phyloP scores from a whole-genome alignment of 1,140 invertebrate genomes.

The Drosophila aff. region DNA sequence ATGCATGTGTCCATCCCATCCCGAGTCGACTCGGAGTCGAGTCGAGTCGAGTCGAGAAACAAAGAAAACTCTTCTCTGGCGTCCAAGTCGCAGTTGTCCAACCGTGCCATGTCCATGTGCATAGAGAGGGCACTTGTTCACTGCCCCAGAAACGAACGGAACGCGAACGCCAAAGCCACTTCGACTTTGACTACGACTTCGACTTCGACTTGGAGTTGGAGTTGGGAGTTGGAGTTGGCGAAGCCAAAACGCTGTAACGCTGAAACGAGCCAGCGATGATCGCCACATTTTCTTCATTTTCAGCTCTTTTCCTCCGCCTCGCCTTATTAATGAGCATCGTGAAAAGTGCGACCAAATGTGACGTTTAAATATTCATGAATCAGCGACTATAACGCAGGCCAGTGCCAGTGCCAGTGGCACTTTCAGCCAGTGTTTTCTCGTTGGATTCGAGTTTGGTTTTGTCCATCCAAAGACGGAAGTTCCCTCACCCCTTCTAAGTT shows the following conservation, averaged over 20 bases:
- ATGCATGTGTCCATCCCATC: slow-evolving; percentile 66
- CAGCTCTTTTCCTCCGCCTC: slow-evolving; percentile 39
- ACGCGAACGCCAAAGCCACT: slow-evolving; percentile 25
- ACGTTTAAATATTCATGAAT: slow-evolving; percentile 85
- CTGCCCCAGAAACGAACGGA: slow-evolving; percentile 77
- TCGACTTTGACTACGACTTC: background rate
- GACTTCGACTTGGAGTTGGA: background rate
- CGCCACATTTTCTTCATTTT: slow-evolving; percentile 82
- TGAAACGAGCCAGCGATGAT: slow-evolving; percentile 69
- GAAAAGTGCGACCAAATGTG: slow-evolving; percentile 85
- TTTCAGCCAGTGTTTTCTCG: slow-evolving; percentile 19
- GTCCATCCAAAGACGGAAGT: slow-evolving; percentile 26
- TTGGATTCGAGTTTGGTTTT: background rate
- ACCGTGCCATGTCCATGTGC: slow-evolving; percentile 77
- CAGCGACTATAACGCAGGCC: slow-evolving; percentile 71
- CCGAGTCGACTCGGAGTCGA: too few relatives aligned
- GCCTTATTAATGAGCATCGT: slow-evolving; percentile 84
- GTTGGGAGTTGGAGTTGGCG: background rate
- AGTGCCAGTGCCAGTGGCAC: slow-evolving; percentile 48
- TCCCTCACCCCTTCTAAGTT: background rate
- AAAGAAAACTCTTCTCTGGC: slow-evolving; percentile 74
- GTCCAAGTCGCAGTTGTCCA: slow-evolving; percentile 62
- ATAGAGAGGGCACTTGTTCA: slow-evolving; percentile 82
- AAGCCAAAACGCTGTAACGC: slow-evolving; percentile 42
- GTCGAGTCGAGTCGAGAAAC: slow-evolving; percentile 37